A percentile compares a stretch with the other conserved stretches of the same genome.
Evolutionary conservation across 2,888 invertebrate genomes (phyloP).

Genomic region (Neoaliturus tenellus): DNA sequence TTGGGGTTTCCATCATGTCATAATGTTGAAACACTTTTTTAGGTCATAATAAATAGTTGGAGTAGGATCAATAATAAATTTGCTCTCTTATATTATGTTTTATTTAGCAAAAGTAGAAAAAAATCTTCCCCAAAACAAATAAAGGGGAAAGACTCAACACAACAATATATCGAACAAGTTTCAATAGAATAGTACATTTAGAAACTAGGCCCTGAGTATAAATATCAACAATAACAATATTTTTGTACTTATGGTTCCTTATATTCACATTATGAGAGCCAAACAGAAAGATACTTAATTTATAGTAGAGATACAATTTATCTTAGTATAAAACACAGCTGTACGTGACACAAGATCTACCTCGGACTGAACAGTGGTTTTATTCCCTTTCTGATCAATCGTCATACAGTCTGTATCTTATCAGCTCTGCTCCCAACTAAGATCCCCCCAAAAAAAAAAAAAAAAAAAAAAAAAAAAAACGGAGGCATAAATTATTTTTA

Average conservation of each 20-base stretch:
- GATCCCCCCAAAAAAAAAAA: no score
- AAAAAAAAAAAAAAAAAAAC: neutral
- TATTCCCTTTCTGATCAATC: neutral
- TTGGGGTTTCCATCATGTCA: no score
- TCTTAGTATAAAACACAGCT: neutral
- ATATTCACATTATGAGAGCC: neutral
- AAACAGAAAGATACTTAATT: neutral
- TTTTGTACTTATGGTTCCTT: neutral
- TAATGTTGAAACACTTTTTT: no score
- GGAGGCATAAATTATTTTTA: neutral
- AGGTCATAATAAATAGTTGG: neutral
- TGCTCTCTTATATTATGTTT: neutral
- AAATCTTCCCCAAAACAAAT: neutral
- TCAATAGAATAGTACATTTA: neutral
- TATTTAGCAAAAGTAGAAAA: neutral
- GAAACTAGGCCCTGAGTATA: neutral
- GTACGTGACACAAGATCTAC: neutral
- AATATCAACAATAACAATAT: neutral
- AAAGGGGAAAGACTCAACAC: neutral
- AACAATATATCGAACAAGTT: neutral
- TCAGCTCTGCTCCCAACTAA: neutral
- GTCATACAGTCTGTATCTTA: neutral
- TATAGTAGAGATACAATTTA: neutral
- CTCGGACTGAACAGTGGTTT: neutral
- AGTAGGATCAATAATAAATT: neutral